A percentile compares a stretch with the other conserved stretches of the same genome.
phyloP scores from a whole-genome alignment of 2,888 invertebrate species.

The Subacronicta megacephala region DNA sequence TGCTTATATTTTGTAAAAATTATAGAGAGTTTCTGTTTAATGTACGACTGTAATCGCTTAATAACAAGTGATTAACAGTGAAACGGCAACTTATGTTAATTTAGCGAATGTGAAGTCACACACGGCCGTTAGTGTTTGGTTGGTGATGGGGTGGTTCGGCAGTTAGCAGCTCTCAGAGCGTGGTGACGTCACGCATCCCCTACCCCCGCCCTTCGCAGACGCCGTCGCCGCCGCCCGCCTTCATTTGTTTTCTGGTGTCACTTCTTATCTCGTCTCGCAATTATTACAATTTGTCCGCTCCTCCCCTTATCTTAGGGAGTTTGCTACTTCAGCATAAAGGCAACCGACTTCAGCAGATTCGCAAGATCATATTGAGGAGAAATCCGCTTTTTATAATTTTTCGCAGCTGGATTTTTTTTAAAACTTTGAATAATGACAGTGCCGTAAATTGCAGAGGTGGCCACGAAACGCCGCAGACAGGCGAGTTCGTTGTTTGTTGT shows the following conservation, averaged over 20 bases:
- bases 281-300: conserved; percentile 90
- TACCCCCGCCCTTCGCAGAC: conserved; percentile 56
- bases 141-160: conserved; percentile 62
- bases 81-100: conserved; percentile 56
- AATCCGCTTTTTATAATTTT: conserved; percentile 79
- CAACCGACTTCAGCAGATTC: conserved; percentile 86
- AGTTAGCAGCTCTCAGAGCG: conserved; percentile 63
- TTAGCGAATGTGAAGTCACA: conserved; percentile 58
- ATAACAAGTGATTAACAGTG: conserved; percentile 43
- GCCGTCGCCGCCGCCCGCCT: conserved; percentile 74
- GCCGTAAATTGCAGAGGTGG: conserved; percentile 82
- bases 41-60: conserved; percentile 26
- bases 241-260: conserved; percentile 90
- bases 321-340: conserved; percentile 87
- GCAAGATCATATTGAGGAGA: conserved; percentile 82
- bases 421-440: conserved; percentile 84
- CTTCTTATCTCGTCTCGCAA: conserved; percentile 89
- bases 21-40: no score
- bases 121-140: conserved; percentile 62
- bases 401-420: conserved; percentile 72
- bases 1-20: conserved; percentile 31
- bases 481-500: conserved; percentile 75
- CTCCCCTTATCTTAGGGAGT: conserved; percentile 87
- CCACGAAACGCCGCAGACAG: conserved; percentile 76
- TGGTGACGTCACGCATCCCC: conserved; percentile 78